These are phyloP conservation scores for Thamnophis elegans DNA, from an alignment of 2,797 vertebrate species.

Conservation along the genomic window DNA sequence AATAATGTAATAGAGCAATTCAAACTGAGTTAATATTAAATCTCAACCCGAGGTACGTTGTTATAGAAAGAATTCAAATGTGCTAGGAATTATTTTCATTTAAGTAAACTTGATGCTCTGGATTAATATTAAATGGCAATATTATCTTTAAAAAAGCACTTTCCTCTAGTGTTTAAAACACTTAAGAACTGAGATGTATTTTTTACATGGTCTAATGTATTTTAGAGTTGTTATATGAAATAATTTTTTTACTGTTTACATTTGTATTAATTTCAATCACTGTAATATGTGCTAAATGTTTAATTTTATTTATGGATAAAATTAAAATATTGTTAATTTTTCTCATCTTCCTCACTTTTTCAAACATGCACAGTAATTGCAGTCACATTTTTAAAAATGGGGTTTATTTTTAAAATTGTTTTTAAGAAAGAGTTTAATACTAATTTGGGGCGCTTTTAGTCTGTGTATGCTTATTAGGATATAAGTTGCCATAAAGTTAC, in stretches of 20 bases:
- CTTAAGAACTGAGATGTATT: conserved; percentile 14
- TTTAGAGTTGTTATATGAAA: conserved; percentile 6
- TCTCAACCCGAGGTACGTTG: not conserved
- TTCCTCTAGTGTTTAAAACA: conserved; percentile 23
- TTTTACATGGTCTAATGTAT: not conserved
- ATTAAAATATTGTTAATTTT: conserved; percentile 26
- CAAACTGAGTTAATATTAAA: not conserved
- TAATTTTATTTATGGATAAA: conserved; percentile 28
- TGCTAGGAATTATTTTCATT: not conserved
- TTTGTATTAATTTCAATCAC: conserved; percentile 2
- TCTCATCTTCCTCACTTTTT: not conserved
- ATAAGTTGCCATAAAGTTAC: not conserved
- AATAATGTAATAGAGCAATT: conserved; percentile 1
- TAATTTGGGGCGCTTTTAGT: not conserved
- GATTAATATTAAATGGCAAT: conserved; percentile 11
- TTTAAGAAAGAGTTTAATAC: not conserved
- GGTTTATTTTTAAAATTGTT: not conserved
- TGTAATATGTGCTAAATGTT: conserved; percentile 1
- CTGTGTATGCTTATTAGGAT: not conserved
- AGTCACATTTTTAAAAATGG: not conserved
- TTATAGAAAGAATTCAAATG: not conserved
- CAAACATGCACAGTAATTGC: not conserved
- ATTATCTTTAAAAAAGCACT: conserved; percentile 17
- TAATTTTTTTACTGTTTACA: conserved; percentile 7
- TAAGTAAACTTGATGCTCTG: not conserved